These are phyloP conservation scores for Varecia variegata DNA, from an alignment of 2,797 vertebrate genomes.

Conservation along the genomic window DNA sequence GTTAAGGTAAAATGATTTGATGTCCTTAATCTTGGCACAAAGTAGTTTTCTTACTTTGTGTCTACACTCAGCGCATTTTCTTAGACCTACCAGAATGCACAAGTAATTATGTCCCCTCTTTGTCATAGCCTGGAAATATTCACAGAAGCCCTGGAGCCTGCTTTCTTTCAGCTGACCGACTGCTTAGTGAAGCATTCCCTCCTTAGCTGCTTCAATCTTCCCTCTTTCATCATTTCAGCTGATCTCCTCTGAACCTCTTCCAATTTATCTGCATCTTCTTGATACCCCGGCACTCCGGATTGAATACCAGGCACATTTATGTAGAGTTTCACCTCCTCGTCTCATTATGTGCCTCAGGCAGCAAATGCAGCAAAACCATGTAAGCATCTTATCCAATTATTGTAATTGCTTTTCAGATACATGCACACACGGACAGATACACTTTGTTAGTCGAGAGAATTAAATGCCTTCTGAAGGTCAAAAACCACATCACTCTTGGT, in stretches of 20 bases:
- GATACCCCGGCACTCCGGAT: fast-evolving
- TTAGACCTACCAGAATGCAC: not conserved
- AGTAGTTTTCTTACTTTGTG: not conserved
- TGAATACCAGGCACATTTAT: not conserved
- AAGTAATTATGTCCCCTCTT: not conserved
- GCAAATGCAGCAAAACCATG: not conserved
- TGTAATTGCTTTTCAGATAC: conserved; percentile 17
- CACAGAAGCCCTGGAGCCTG: not conserved
- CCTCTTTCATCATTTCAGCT: not conserved
- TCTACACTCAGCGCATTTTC: not conserved
- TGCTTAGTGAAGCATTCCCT: not conserved
- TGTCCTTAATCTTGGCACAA: not conserved
- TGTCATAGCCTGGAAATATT: not conserved
- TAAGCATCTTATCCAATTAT: not conserved
- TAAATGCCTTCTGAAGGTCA: conserved; percentile 48
- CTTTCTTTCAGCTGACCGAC: not conserved
- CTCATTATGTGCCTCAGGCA: not conserved
- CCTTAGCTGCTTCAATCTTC: not conserved
- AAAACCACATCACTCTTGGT: not conserved
- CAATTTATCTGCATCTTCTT: not conserved
- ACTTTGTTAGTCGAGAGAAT: not conserved
- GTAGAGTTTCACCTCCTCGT: not conserved
- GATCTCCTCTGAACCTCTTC: conserved; percentile 13
- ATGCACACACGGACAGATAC: not conserved
- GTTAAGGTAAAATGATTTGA: not conserved